Conservation (phyloP, 2,797 vertebrate genomes). For the Siniperca scherzeri region DNA sequence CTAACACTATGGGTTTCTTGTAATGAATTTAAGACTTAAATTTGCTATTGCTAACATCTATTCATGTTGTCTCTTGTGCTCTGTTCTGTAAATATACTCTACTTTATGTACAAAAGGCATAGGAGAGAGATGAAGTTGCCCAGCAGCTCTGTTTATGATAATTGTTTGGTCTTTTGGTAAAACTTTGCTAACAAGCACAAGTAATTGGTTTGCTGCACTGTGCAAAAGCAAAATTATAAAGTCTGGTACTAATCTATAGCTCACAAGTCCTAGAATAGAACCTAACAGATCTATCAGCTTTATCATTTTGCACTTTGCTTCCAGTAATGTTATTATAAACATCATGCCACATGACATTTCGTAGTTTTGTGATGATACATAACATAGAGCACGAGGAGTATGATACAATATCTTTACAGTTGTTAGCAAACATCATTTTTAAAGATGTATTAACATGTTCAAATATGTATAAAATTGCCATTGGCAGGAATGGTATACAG, state of each 20-base stretch:
- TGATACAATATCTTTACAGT: neutral
- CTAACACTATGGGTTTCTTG: neutral
- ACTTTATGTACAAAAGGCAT: neutral
- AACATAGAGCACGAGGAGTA: neutral
- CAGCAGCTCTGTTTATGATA: constrained; percentile 15
- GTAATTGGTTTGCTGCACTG: constrained; percentile 31
- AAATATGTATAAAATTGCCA: too few relatives aligned
- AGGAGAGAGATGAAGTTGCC: constrained; percentile 1
- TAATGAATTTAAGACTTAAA: neutral
- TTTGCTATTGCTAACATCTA: too few relatives aligned
- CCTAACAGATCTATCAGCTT: neutral
- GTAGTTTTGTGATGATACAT: neutral
- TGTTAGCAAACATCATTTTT: too few relatives aligned
- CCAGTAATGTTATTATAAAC: neutral
- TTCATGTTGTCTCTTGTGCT: neutral
- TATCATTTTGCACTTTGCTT: neutral
- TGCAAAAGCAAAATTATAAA: constrained; percentile 14
- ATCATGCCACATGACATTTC: neutral
- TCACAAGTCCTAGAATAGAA: neutral
- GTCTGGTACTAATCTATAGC: neutral
- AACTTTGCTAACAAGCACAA: constrained; percentile 27
- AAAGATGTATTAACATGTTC: too few relatives aligned
- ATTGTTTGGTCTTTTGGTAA: constrained; percentile 2
- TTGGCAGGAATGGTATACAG: neutral
- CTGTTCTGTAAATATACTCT: neutral